Evolutionary conservation across 2,113 vertebrate species (phyloP), one percentile per base, ranked within the genome.

Genomic region (Gasterosteus nipponicus): DNA sequence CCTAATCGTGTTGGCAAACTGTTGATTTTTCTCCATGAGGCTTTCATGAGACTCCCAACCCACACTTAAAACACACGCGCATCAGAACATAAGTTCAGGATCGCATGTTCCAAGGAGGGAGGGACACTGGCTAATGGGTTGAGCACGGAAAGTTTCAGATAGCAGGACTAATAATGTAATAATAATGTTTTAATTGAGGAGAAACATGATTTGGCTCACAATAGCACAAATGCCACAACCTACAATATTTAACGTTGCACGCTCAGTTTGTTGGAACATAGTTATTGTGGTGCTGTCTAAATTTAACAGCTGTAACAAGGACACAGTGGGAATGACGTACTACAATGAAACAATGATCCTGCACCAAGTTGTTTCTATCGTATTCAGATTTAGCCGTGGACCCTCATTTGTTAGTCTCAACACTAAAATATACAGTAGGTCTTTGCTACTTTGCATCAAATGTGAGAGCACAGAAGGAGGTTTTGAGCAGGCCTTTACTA

Each of bases 1-100:
- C 82, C 87, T 87, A 83, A 90, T 86, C 83, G 81, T 90, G 86
- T 90, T 91, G 86, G 89, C 89, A 91, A 92, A 86, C 77, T 81
- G 74, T 69, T 78, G 77, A 72, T 68, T 88, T 89, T 73, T 70
- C 79, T 80, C 63, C 73, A 75, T 29, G 63, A 39, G 68, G 61
- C 77, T 84, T 89, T 77, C 78, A 90, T 85, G 70, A 78, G 72
- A 75, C 73, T 87, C 73, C 86, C 84, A 87, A 78, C 81, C 64
- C 81, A 62, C 85, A 70, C 79, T 66, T 58, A 47, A 68, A 58
- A 74, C 63, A 68, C 63, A 46, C 68, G 39, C 53, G 49, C 69
- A 22, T 80, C 69, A 54, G 77, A 68, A 81, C 78, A 71, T 31
- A 81, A 82, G 83, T 88, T 85, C 49, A 74, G 65, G 63, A 73